These are phyloP conservation scores for Pagetopsis macropterus DNA, from an alignment of 2,797 vertebrate genomes.

Conservation along the genomic window DNA sequence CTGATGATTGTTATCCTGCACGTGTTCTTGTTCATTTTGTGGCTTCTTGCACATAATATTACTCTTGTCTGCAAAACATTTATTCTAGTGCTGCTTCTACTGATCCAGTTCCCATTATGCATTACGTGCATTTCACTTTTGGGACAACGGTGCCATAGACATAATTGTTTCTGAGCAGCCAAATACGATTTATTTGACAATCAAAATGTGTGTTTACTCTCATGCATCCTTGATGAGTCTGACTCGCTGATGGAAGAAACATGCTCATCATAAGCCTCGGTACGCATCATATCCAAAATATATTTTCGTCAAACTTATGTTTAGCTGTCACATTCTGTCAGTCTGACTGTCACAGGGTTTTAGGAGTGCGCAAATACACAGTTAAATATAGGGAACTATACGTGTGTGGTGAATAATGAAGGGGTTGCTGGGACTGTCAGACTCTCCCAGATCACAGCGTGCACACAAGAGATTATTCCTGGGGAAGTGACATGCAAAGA, in stretches of 20 bases:
- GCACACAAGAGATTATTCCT: constrained; percentile 59
- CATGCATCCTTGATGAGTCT: constrained; percentile 17
- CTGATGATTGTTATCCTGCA: constrained; percentile 2
- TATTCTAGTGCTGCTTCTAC: not conserved
- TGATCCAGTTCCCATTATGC: constrained; percentile 7
- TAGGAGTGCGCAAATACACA: constrained; percentile 46
- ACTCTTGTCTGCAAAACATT: constrained; percentile 8
- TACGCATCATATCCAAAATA: constrained; percentile 14
- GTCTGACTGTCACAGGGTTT: constrained; percentile 30
- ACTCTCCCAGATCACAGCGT: constrained; percentile 52
- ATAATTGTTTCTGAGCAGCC: constrained; percentile 23
- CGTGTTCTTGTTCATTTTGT: not conserved
- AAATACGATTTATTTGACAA: constrained; percentile 21
- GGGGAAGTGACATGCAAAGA: constrained; percentile 46
- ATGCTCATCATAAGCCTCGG: constrained; percentile 8
- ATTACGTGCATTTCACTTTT: constrained; percentile 13
- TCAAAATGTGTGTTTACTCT: constrained; percentile 8
- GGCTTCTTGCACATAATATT: not conserved
- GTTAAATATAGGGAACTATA: constrained; percentile 53
- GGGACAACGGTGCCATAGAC: not conserved
- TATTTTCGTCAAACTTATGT: constrained; percentile 46
- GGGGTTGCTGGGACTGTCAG: constrained; percentile 62
- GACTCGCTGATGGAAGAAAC: constrained; percentile 25
- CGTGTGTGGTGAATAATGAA: constrained; percentile 53
- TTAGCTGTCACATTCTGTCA: constrained; percentile 55